These are phyloP conservation scores for Drosophila nigromelanica DNA, from an alignment of 1,140 invertebrate species.

Conservation along the genomic window DNA sequence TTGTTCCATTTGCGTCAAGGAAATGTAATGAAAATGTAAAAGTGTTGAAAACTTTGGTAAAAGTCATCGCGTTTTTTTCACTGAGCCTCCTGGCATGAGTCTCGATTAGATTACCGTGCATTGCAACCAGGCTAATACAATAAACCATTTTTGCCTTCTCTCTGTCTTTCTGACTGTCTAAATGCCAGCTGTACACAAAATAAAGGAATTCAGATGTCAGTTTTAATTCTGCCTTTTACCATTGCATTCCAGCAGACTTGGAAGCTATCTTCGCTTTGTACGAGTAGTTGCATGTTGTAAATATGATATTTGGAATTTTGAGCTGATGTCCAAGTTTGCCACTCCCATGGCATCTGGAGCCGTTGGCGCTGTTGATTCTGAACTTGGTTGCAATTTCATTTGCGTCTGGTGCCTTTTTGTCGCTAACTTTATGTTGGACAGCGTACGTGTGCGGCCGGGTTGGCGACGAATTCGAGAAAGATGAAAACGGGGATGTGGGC, in stretches of 20 bases:
- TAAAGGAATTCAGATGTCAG: constrained; percentile 67
- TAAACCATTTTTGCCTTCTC: constrained; percentile 1
- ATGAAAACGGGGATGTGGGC: not conserved
- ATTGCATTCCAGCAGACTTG: constrained; percentile 28
- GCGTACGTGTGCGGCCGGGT: constrained; percentile 61
- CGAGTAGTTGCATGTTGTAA: constrained; percentile 63
- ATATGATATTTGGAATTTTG: constrained; percentile 80
- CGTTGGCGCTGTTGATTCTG: constrained; percentile 15
- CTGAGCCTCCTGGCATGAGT: not conserved
- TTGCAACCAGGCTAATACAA: constrained; percentile 8
- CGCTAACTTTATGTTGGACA: constrained; percentile 37
- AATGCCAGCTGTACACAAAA: constrained; percentile 23
- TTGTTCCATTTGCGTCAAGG: not conserved
- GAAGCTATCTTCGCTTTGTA: constrained; percentile 12
- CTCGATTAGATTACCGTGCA: constrained; percentile 12
- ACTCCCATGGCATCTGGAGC: constrained; percentile 9
- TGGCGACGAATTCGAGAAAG: constrained; percentile 18
- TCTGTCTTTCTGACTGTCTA: not conserved
- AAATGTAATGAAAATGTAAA: not conserved
- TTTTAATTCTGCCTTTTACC: constrained; percentile 58
- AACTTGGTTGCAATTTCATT: constrained; percentile 69
- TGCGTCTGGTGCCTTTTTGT: constrained; percentile 71
- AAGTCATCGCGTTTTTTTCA: not conserved
- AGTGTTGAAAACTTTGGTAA: not conserved
- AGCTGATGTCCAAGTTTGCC: constrained; percentile 47